These are phyloP conservation scores for Ictalurus punctatus DNA, from an alignment of 2,113 vertebrate species.

Conservation along the genomic window DNA sequence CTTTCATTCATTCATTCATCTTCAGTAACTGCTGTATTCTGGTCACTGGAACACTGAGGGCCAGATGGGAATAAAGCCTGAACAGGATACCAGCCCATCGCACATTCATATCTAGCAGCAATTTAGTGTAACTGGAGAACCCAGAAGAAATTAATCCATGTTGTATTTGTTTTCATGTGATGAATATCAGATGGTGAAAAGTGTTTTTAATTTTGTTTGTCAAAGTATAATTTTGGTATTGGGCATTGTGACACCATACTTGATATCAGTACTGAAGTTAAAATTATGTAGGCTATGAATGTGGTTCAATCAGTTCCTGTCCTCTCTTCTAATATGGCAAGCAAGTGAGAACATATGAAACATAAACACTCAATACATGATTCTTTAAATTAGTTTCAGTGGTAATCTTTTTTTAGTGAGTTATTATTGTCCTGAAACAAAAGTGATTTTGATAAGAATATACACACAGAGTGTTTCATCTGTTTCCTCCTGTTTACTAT, in stretches of 20 bases:
- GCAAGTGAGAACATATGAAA: not conserved
- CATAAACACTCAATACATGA: not conserved
- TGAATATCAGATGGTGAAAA: not conserved
- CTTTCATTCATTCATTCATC: not conserved
- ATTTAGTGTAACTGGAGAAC: not conserved
- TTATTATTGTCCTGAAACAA: not conserved
- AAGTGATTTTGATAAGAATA: not conserved
- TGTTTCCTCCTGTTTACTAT: not conserved
- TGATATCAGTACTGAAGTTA: not conserved
- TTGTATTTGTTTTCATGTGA: not conserved
- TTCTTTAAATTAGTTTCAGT: not conserved
- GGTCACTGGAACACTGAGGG: not conserved
- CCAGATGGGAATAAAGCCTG: not conserved
- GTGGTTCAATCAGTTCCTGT: not conserved
- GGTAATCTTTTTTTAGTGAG: not conserved
- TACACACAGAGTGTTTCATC: not conserved
- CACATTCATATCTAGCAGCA: not conserved
- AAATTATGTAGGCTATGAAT: not conserved
- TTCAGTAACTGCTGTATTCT: not conserved
- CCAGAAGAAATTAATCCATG: not conserved
- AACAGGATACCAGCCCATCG: not conserved
- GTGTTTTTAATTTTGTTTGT: not conserved
- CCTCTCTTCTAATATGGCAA: not conserved
- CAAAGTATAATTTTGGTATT: not conserved
- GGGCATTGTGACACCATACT: not conserved